A percentile compares a stretch with the other conserved stretches of the same genome.
These are phyloP conservation scores for Ectropis crepuscularia DNA, from an alignment of 2,888 invertebrate species.

Conservation along the genomic window DNA sequence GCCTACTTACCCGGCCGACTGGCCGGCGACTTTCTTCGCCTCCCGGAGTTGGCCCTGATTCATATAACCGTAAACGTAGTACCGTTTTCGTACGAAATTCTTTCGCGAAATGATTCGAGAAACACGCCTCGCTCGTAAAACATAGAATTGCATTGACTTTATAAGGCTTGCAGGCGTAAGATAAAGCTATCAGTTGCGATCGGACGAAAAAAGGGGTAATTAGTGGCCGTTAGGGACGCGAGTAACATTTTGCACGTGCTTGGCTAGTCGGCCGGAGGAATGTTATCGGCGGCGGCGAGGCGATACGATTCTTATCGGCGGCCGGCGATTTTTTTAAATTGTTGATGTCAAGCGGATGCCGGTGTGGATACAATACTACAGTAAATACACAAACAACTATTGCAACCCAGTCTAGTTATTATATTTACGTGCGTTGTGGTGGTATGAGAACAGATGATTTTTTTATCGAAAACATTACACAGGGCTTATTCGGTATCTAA, in stretches of 20 bases:
- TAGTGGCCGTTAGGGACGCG: slow-evolving; percentile 14
- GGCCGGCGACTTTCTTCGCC: not conserved
- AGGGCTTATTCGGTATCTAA: too few species aligned
- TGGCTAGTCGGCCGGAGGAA: slow-evolving; percentile 8
- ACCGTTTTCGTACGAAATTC: not conserved
- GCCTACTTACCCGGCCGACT: not conserved
- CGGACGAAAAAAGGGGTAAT: slow-evolving; percentile 15
- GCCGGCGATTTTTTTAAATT: slow-evolving; percentile 11
- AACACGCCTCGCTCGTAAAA: slow-evolving; percentile 1
- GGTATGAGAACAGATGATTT: too few species aligned
- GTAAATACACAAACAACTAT: not conserved
- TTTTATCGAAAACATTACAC: too few species aligned
- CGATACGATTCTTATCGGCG: slow-evolving; percentile 24
- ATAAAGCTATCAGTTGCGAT: slow-evolving; percentile 32
- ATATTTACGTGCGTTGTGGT: not conserved
- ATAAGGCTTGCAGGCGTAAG: slow-evolving; percentile 5
- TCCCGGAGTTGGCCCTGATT: too few species aligned
- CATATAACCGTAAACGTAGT: not conserved
- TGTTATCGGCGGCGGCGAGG: slow-evolving; percentile 17
- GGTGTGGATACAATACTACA: not conserved
- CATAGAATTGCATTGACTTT: slow-evolving; percentile 10
- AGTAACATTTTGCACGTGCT: slow-evolving; percentile 19
- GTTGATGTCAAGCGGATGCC: slow-evolving; percentile 16
- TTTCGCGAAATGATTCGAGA: not conserved
- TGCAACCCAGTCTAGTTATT: not conserved